Evolutionary conservation across 1,140 invertebrate genomes (phyloP), one percentile per base, ranked within the genome.

Genomic region (Drosophila lini): DNA sequence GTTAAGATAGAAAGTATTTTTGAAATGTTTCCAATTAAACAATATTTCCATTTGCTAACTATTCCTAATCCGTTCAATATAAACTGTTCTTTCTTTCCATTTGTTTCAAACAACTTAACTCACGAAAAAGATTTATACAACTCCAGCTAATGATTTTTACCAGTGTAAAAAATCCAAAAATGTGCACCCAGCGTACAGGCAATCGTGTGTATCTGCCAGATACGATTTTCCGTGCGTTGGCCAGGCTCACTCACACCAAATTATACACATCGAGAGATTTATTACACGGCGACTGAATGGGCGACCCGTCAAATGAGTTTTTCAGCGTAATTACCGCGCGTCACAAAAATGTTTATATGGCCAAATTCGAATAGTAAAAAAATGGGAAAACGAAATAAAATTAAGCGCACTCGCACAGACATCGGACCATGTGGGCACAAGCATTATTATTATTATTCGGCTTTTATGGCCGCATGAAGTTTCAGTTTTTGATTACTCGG

Each of bases 231-330:
- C 69, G 75, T 88, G 82, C 82, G 83, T 86, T 88, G 82, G 82
- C 79, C 82, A 56, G 64, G 79, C 44, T 38, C 78, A 53, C 74
- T 81, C 70, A 65, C 62, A 68, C 67, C 69, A 82, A 83, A 88
- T 82, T 86, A 83, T 88, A 88, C 84, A 88, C 68, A 88, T 89
- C 68, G 73, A 88, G 61, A 88, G 84, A 88, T 88, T 89, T 88
- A 88, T 88, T 89, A 74, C 83, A 71, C 56, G 76, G 64, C 78
- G 74, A 62, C 75, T 69, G 76, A 88, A 85, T 88, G 82, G 84
- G 83, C 82, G 75, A 88, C 75, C 75, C 83, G 80, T 88, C 83
- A 86, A 86, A 86, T 86, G 83, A 86, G 83, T 86, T 86, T 86
- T 86, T 86, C 84, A 88, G 77, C 80, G 84, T 86, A 86, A 86